phyloP scores from a whole-genome alignment of 2,888 invertebrate species.

The Drosophila fungiperda region DNA sequence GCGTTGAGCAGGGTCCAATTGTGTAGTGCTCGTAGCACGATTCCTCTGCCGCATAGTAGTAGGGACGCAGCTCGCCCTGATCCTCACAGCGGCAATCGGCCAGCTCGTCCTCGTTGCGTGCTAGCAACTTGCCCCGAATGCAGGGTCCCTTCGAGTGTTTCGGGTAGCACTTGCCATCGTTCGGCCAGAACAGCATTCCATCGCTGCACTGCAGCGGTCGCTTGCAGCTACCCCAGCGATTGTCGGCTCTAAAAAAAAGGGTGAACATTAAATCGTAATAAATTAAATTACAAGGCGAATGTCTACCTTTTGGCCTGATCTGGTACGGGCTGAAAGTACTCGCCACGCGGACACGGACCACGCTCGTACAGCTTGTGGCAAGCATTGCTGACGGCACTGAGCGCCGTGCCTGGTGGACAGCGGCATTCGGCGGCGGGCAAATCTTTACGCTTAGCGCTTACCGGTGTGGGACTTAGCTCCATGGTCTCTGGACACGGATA shows the following conservation, averaged over 20 bases:
- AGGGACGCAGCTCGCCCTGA: conserved; percentile 86
- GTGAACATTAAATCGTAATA: background rate
- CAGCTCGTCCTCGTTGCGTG: conserved; percentile 87
- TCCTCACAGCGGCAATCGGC: conserved; percentile 89
- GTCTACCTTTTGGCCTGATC: conserved; percentile 78
- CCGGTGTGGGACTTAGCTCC: conserved; percentile 89
- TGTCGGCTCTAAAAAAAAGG: conserved; percentile 53
- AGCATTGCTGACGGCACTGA: conserved; percentile 88
- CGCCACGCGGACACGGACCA: conserved; percentile 90
- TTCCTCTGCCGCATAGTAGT: conserved; percentile 88
- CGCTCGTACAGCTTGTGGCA: conserved; percentile 91
- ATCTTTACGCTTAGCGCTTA: conserved; percentile 80
- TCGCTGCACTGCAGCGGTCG: conserved; percentile 88
- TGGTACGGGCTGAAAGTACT: conserved; percentile 90
- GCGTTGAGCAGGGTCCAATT: conserved; percentile 91
- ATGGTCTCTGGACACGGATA: conserved; percentile 94
- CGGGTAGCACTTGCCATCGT: conserved; percentile 91
- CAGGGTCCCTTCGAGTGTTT: conserved; percentile 91
- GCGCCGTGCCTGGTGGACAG: conserved; percentile 92
- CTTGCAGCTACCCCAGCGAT: conserved; percentile 91
- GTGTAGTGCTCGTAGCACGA: conserved; percentile 93
- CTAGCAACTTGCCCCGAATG: conserved; percentile 89
- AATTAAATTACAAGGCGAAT: background rate
- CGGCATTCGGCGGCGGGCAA: conserved; percentile 91
- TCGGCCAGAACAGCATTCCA: conserved; percentile 91